phyloP scores from a whole-genome alignment of 2,797 vertebrate species.

The Anabas testudineus region DNA sequence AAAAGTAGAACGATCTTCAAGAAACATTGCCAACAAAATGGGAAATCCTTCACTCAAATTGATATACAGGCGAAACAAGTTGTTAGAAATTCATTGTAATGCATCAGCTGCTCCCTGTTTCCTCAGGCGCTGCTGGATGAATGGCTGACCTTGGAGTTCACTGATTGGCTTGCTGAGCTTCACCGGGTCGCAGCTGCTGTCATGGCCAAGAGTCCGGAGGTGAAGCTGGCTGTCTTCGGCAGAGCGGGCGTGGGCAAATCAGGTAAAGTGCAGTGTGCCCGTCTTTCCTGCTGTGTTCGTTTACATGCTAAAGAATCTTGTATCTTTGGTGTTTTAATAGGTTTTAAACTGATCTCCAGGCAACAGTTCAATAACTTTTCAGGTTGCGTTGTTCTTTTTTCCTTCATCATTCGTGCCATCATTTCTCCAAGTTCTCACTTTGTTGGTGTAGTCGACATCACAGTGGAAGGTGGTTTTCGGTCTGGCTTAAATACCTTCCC shows the following conservation, averaged over 20 bases:
- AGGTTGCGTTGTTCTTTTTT: not conserved
- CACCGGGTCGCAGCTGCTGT: slow-evolving; percentile 49
- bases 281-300: not conserved
- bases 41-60: not conserved
- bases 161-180: slow-evolving; percentile 66
- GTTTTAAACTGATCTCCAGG: not conserved
- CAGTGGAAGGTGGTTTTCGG: slow-evolving; percentile 49
- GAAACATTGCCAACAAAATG: no score
- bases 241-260: slow-evolving; percentile 97
- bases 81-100: not conserved
- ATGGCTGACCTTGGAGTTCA: slow-evolving; percentile 67
- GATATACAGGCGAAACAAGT: not conserved
- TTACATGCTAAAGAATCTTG: no score
- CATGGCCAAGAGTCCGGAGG: slow-evolving; percentile 97
- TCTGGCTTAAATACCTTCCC: slow-evolving; percentile 44
- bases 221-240: slow-evolving; percentile 95
- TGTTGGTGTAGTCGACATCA: slow-evolving; percentile 31
- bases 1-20: slow-evolving; percentile 4
- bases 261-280: slow-evolving; percentile 81
- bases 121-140: slow-evolving; percentile 73
- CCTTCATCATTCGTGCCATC: slow-evolving; percentile 17
- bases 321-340: not conserved
- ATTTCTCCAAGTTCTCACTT: slow-evolving; percentile 24
- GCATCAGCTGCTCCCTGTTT: slow-evolving; percentile 6
- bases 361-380: not conserved